Percentiles rank a stretch among this genome's conserved stretches.
These are phyloP conservation scores for Sarcoramphus papa DNA, from an alignment of 2,797 vertebrate species.

Conservation along the genomic window DNA sequence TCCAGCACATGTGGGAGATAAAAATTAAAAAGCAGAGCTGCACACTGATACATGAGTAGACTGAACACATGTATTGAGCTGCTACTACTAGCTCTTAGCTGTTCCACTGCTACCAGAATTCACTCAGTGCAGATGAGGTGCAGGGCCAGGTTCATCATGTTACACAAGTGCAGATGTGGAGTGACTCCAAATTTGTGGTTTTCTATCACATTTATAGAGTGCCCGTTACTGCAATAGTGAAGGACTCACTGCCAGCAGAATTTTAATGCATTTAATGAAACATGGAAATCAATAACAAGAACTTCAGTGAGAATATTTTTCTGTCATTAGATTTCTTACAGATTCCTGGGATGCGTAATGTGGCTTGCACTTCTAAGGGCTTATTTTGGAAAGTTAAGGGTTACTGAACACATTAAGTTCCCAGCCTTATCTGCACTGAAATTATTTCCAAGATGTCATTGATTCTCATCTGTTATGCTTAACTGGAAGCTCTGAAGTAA, in stretches of 20 bases:
- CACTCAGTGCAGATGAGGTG: background rate
- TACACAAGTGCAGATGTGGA: background rate
- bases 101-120: background rate
- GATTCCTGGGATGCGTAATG: background rate
- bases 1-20: background rate
- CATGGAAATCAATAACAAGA: background rate
- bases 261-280: constrained; percentile 15
- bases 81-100: background rate
- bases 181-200: background rate
- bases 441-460: constrained; percentile 12
- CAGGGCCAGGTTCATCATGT: background rate
- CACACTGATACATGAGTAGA: background rate
- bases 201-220: background rate
- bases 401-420: background rate
- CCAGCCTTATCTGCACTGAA: background rate
- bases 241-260: background rate
- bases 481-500: constrained; percentile 33
- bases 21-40: background rate
- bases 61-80: background rate
- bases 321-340: background rate
- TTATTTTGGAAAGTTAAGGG: background rate
- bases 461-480: constrained; percentile 27
- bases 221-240: background rate
- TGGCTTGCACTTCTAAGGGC: background rate
- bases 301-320: background rate